These are phyloP conservation scores for Nylanderia fulva DNA, from an alignment of 1,140 invertebrate genomes.

Conservation along the genomic window DNA sequence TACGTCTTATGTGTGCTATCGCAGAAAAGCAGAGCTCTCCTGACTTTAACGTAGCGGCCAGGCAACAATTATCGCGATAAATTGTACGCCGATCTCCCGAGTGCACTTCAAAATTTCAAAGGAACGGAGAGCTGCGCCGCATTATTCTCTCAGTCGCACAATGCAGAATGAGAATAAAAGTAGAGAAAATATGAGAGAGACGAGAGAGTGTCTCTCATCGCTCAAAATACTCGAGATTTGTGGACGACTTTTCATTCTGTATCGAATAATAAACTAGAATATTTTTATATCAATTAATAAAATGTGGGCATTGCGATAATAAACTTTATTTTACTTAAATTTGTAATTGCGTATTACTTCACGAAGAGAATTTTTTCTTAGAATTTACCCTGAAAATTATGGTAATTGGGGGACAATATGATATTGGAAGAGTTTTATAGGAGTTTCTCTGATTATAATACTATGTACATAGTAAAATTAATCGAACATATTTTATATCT, in stretches of 20 bases:
- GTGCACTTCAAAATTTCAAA: constrained; percentile 50
- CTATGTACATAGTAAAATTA: no score
- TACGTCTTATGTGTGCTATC: constrained; percentile 56
- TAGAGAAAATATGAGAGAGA: background rate
- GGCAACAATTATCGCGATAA: constrained; percentile 60
- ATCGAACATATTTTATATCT: no score
- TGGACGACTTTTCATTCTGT: background rate
- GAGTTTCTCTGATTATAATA: no score
- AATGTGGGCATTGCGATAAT: background rate
- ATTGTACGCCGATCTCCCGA: constrained; percentile 50
- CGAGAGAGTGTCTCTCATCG: background rate
- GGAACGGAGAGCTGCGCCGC: background rate
- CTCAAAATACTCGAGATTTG: background rate
- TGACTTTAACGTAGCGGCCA: constrained; percentile 43
- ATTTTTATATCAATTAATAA: background rate
- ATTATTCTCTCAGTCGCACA: background rate
- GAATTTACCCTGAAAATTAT: no score
- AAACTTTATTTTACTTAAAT: background rate
- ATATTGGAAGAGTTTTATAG: no score
- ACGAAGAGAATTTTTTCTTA: no score
- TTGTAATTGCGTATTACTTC: no score
- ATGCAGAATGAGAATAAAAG: constrained; percentile 22
- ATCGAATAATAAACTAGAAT: background rate
- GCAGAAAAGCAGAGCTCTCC: constrained; percentile 51
- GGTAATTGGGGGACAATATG: no score